Percentiles rank a stretch among this genome's conserved stretches.
phyloP scores from a whole-genome alignment of 1,140 invertebrate species.

The Drosophila obscura region DNA sequence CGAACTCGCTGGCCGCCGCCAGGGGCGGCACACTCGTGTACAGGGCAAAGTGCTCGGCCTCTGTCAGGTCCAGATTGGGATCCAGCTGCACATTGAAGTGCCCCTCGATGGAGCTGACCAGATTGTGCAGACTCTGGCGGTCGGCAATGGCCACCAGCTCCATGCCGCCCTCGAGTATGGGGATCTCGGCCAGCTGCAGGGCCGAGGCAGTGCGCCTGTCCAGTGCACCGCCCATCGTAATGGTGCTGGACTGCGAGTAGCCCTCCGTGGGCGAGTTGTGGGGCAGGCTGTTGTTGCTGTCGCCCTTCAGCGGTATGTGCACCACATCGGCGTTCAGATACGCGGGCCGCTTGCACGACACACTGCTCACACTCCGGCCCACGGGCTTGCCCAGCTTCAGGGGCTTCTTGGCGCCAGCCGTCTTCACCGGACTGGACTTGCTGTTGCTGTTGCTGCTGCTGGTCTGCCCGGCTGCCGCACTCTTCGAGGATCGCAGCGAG shows the following conservation, averaged over 20 bases:
- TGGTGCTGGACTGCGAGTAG: constrained; percentile 77
- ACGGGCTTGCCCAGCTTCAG: constrained; percentile 83
- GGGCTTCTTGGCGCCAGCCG: constrained; percentile 19
- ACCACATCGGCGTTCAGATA: constrained; percentile 84
- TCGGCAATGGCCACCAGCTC: constrained; percentile 83
- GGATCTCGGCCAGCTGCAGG: constrained; percentile 81
- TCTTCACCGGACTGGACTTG: constrained; percentile 60
- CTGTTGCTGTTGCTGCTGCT: background rate
- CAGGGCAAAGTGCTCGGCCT: constrained; percentile 93
- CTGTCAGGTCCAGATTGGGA: constrained; percentile 88
- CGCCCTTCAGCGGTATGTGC: constrained; percentile 87
- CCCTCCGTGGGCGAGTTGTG: constrained; percentile 58
- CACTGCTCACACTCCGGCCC: constrained; percentile 86
- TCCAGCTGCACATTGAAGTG: constrained; percentile 79
- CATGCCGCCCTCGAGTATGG: constrained; percentile 82
- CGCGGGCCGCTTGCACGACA: constrained; percentile 85
- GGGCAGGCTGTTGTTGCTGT: constrained; percentile 78
- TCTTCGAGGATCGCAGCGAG: constrained; percentile 67
- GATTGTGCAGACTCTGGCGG: constrained; percentile 79
- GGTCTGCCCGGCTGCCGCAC: constrained; percentile 20
- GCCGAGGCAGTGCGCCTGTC: constrained; percentile 82
- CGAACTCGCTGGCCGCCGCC: constrained; percentile 93
- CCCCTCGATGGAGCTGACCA: constrained; percentile 77
- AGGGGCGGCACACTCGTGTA: constrained; percentile 93
- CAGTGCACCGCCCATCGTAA: constrained; percentile 69